Conservation (phyloP, 1,140 invertebrate species). For the Helicoverpa zea region DNA sequence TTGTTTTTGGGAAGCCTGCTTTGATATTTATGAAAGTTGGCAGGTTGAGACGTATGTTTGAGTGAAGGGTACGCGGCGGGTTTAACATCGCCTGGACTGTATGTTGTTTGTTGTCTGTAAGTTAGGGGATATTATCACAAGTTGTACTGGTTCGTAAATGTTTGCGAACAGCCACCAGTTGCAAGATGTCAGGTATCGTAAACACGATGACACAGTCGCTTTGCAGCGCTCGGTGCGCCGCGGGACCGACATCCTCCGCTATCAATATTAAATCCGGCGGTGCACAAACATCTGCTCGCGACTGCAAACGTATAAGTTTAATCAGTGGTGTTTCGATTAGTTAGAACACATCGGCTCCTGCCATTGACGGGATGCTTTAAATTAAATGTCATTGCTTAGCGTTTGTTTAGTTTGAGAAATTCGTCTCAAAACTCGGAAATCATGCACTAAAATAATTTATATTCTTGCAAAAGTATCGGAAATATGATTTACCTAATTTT, state of each 20-base stretch:
- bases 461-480: background rate
- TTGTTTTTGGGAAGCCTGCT: slow-evolving; percentile 81
- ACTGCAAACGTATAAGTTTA: slow-evolving; percentile 67
- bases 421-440: background rate
- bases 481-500: no score
- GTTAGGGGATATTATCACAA: slow-evolving; percentile 5
- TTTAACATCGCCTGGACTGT: slow-evolving; percentile 63
- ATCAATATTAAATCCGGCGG: slow-evolving; percentile 78
- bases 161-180: slow-evolving; percentile 50
- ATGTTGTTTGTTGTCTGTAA: slow-evolving; percentile 44
- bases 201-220: slow-evolving; percentile 62
- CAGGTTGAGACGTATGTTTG: slow-evolving; percentile 73
- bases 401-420: background rate
- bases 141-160: slow-evolving; percentile 7
- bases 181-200: slow-evolving; percentile 55
- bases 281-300: slow-evolving; percentile 68
- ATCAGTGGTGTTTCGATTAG: slow-evolving; percentile 70
- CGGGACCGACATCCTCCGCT: slow-evolving; percentile 61
- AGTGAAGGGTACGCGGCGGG: slow-evolving; percentile 76
- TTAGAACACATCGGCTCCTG: slow-evolving; percentile 49
- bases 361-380: slow-evolving; percentile 31
- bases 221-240: slow-evolving; percentile 49
- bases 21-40: slow-evolving; percentile 85
- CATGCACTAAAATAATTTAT: background rate
- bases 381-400: slow-evolving; percentile 23